Base-by-base conservation (phyloP, 2,888 invertebrate genomes). In the Synanthedon vespiformis region DNA sequence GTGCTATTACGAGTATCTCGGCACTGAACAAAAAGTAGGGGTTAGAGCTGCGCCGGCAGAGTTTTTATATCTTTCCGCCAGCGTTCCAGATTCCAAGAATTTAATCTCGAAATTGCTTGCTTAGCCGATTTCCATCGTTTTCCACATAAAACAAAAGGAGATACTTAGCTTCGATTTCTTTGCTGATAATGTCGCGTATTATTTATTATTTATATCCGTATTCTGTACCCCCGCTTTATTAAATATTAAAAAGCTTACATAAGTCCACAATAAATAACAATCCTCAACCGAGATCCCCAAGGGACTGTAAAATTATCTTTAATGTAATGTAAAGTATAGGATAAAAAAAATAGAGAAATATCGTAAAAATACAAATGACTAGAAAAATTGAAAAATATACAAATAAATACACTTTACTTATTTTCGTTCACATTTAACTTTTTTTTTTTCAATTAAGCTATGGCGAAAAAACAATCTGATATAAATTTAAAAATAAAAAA, bases 71-170 rank as follows among this genome's bases (percentile, higher is more conserved):
- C 69, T 60, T 34, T 34, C 60, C 56, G 58, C 64, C 57, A 48
- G 16, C 64, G 80, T 72, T 74, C 80, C 72, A 64, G 69, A 72
- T 74, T 67, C 74, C 58, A 68, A 74, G 82, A 81, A 83, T 83
- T 83, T 82, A 82, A 83, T 83, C 82, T 80, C 58, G 67, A 70
- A 75, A 82, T 77, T 76, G 83, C 81, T 80, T 75, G 77, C 76
- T 77, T 76, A 78, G 80, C 79, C 70, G 72, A 82, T 77, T 76
- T 73, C 67, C 62, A 64, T 63, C 60, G 62, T 50, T 58, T 65
- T 59, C 61, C 64, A 70, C 70, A 65, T 72, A 69, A 75, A 71
- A 77, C 72, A 72, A 74, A 44, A 44, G 13, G 13, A 44, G n/a
- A 13, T 44, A 34, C 10, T 34, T 34, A 12, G 48, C 48, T 12